Base-by-base conservation (phyloP, 2,797 vertebrate genomes). In the Heterohyrax brucei region DNA sequence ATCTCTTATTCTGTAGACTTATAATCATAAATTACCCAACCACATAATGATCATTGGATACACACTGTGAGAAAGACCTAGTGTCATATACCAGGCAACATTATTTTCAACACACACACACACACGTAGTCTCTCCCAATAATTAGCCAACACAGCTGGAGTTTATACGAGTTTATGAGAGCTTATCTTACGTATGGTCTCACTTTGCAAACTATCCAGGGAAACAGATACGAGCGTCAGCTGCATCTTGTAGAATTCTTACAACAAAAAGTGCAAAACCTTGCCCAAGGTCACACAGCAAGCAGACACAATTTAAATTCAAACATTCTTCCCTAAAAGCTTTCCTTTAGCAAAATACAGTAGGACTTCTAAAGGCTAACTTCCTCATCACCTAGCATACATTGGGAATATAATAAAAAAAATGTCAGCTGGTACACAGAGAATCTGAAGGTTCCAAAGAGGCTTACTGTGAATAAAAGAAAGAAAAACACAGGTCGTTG, bases 401-500 rank as follows among this genome's bases (percentile, higher is more conserved):
- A 89, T 77, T 85, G 93, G 89, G 59, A 3, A 77, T 62, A 79
- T 28, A 95, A 87, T 0, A 91, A 61, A 61, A 48, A 84, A 85
- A 93, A 94, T n/a, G 28, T 61, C 56, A 88, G 64, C 19, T 28
- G 24, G 48, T 19, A 76, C 8, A 85, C 78, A 59, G 62, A 84
- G 86, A 91, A 84, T 80, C 77, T 68, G 62, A 83, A 9, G 22
- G 19, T 1, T 76, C 2, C 72, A 79, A 76, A 82, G 44, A 78
- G 26, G 12, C 3, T 78, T 70, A 12, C 1, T 59, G 16, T 53
- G 87, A 76, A 70, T 33, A 94, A 68, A 86, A 94, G 87, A 76
- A 70, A n/a, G 93, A 68, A 86, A 94, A 87, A 44, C 68, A 91
- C 61, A 89, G 46, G 44, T 96, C 46, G 75, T 21, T 89, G 44